Percentiles rank a stretch among this genome's conserved stretches.
phyloP scores from a whole-genome alignment of 1,140 invertebrate species.

The Drosophila novamexicana region DNA sequence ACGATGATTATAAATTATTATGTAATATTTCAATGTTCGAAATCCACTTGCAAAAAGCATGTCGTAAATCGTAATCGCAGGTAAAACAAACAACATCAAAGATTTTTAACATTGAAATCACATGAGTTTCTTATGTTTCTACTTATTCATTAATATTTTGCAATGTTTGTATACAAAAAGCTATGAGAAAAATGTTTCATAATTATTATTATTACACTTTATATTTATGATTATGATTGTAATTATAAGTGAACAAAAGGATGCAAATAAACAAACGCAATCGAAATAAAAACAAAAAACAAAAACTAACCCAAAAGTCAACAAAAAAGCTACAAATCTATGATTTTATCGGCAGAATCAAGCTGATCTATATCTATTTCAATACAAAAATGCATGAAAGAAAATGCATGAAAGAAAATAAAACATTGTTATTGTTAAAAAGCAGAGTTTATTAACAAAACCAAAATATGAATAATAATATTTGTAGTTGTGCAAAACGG shows the following conservation, averaged over 20 bases:
- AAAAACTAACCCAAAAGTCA: slow-evolving; percentile 19
- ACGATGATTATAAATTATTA: slow-evolving; percentile 56
- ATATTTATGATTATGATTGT: slow-evolving; percentile 75
- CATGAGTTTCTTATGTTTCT: slow-evolving; percentile 53
- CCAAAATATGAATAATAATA: slow-evolving; percentile 18
- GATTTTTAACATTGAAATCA: slow-evolving; percentile 54
- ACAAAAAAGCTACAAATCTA: slow-evolving; percentile 40
- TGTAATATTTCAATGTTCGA: slow-evolving; percentile 60
- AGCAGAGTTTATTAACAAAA: slow-evolving; percentile 27
- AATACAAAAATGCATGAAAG: slow-evolving; percentile 25
- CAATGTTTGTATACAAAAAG: slow-evolving; percentile 71
- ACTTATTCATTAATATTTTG: slow-evolving; percentile 54
- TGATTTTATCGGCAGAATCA: neutral
- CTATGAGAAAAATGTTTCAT: slow-evolving; percentile 62
- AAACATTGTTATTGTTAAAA: slow-evolving; percentile 43
- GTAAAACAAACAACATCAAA: slow-evolving; percentile 31
- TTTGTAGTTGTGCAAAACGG: slow-evolving; percentile 40
- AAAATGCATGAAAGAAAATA: neutral
- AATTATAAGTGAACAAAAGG: slow-evolving; percentile 76
- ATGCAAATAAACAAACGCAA: slow-evolving; percentile 80
- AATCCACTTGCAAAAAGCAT: slow-evolving; percentile 41
- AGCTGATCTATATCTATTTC: slow-evolving; percentile 13
- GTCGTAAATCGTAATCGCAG: slow-evolving; percentile 57
- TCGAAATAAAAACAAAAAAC: slow-evolving; percentile 50
- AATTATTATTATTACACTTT: slow-evolving; percentile 76